Conservation (phyloP, 2,113 vertebrate species). For the Callipepla californica region DNA sequence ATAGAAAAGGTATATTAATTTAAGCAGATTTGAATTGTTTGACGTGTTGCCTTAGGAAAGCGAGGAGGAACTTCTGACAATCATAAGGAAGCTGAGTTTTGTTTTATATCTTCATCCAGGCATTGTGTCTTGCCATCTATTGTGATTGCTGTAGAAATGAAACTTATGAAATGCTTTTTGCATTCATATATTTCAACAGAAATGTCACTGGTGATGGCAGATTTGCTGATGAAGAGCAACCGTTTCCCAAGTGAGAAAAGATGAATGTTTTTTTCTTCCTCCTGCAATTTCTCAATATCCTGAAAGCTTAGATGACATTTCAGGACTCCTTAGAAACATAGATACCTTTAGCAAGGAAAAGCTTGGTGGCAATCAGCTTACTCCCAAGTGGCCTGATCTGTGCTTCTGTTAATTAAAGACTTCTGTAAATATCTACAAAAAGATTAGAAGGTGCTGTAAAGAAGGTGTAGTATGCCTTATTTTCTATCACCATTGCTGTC, state of each 20-base stretch:
- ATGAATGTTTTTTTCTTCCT: background rate
- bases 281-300: constrained; percentile 7
- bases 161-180: constrained; percentile 46
- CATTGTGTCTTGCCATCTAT: constrained; percentile 41
- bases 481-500: background rate
- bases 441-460: background rate
- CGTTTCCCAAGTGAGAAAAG: constrained; percentile 30
- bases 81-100: constrained; percentile 21
- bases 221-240: constrained; percentile 49
- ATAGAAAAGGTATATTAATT: constrained; percentile 22
- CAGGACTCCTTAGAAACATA: background rate
- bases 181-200: constrained; percentile 42
- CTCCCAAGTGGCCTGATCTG: background rate
- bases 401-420: background rate
- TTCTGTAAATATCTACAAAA: constrained; percentile 9
- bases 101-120: constrained; percentile 36
- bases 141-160: constrained; percentile 53
- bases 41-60: constrained; percentile 8
- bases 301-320: constrained; percentile 19
- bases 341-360: background rate
- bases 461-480: background rate
- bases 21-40: constrained; percentile 13
- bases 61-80: constrained; percentile 15
- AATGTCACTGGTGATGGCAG: constrained; percentile 24
- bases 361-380: constrained; percentile 1